Percentiles rank a stretch among this genome's conserved stretches.
Evolutionary conservation across 2,888 invertebrate species (phyloP).

Genomic region (Chloroclystis v-ata): DNA sequence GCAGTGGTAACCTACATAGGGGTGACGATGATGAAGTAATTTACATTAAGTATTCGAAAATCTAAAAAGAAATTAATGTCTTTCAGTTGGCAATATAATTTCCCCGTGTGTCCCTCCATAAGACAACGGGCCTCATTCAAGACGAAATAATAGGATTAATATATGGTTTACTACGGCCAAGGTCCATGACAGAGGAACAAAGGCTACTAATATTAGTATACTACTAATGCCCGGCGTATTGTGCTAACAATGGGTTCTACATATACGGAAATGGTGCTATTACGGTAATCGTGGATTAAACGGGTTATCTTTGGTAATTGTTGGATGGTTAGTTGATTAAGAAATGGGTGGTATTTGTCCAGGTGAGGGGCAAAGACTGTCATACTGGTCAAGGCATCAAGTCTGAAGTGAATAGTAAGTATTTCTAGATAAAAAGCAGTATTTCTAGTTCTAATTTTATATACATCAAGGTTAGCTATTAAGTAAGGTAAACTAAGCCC

Average conservation of each 20-base stretch:
- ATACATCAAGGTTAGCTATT: too few relatives aligned
- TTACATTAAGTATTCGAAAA: too few relatives aligned
- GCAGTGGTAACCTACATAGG: too few relatives aligned
- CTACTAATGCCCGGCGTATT: constrained; percentile 39
- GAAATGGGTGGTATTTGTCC: too few relatives aligned
- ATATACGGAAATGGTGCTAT: constrained; percentile 25
- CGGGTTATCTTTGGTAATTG: constrained; percentile 11
- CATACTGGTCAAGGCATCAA: too few relatives aligned
- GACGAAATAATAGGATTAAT: constrained; percentile 69
- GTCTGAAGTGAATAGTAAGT: too few relatives aligned
- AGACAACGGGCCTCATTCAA: constrained; percentile 55
- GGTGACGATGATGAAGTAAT: too few relatives aligned
- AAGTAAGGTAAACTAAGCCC: too few relatives aligned
- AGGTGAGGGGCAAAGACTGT: too few relatives aligned
- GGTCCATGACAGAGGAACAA: constrained; percentile 55
- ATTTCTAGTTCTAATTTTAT: too few relatives aligned
- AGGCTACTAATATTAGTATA: constrained; percentile 49
- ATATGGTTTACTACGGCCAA: constrained; percentile 72
- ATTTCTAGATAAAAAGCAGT: too few relatives aligned
- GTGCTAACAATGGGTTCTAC: constrained; percentile 47
- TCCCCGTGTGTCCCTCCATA: constrained; percentile 32
- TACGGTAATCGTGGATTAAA: constrained; percentile 18
- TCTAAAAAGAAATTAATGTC: too few relatives aligned
- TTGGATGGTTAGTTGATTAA: neutral
- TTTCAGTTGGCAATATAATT: neutral